Percentiles rank a stretch among this genome's conserved stretches.
phyloP scores from a whole-genome alignment of 1,140 invertebrate species.

The Drosophila pandora region DNA sequence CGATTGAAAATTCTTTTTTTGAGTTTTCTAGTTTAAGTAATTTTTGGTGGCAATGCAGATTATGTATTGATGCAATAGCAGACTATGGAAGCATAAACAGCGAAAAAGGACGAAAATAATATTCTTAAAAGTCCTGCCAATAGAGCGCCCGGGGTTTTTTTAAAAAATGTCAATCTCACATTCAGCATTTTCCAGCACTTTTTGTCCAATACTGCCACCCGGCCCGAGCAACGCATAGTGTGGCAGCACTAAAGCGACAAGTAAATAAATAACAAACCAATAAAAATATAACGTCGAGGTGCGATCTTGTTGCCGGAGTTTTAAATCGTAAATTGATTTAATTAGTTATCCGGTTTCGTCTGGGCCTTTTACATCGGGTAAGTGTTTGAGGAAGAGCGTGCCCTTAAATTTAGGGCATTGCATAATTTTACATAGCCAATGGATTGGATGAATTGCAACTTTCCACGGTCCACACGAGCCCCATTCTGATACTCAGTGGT shows the following conservation, averaged over 20 bases:
- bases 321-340: slow-evolving; percentile 16
- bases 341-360: background rate
- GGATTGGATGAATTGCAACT: slow-evolving; percentile 41
- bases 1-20: background rate
- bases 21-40: background rate
- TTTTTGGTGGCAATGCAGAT: background rate
- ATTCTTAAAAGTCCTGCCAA: too few relatives aligned
- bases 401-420: slow-evolving; percentile 8
- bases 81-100: too few relatives aligned
- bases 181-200: too few relatives aligned
- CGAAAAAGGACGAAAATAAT: too few relatives aligned
- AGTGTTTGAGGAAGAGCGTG: background rate
- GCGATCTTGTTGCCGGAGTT: background rate
- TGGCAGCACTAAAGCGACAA: background rate
- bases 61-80: too few relatives aligned
- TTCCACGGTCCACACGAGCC: slow-evolving; percentile 6
- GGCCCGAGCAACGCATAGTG: too few relatives aligned
- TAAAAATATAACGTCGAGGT: background rate
- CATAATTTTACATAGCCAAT: slow-evolving; percentile 50
- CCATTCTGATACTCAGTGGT: slow-evolving; percentile 11
- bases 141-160: too few relatives aligned
- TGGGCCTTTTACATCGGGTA: background rate
- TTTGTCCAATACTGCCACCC: too few relatives aligned
- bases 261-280: background rate
- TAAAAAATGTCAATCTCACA: too few relatives aligned